These are phyloP conservation scores for Lordiphosa andalusiaca DNA, from an alignment of 2,888 invertebrate species.

Conservation along the genomic window DNA sequence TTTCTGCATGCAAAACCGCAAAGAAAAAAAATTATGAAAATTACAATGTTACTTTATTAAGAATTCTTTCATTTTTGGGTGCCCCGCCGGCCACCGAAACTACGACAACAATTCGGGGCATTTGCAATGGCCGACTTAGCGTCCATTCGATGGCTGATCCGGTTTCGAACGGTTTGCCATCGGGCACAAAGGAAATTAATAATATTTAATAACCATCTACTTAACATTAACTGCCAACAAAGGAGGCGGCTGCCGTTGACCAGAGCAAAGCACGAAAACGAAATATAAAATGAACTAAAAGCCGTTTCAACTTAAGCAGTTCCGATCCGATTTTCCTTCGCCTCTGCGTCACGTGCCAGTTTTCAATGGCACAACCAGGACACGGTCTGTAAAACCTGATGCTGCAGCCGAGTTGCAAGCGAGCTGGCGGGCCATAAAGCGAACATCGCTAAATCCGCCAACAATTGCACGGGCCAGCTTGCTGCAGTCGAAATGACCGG, in stretches of 20 bases:
- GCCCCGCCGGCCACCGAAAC: too few relatives aligned
- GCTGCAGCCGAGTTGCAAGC: constrained; percentile 11
- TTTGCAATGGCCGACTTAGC: too few relatives aligned
- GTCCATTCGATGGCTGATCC: too few relatives aligned
- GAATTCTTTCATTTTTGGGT: too few relatives aligned
- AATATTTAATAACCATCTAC: constrained; percentile 10
- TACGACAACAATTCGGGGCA: too few relatives aligned
- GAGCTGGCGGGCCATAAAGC: constrained; percentile 61
- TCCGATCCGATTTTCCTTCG: constrained; percentile 63
- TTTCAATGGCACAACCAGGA: constrained; percentile 10
- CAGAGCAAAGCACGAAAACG: neutral
- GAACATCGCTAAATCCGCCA: constrained; percentile 59
- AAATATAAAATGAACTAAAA: constrained; percentile 26
- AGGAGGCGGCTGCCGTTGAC: neutral
- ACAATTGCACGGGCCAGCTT: constrained; percentile 52
- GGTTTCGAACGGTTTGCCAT: too few relatives aligned
- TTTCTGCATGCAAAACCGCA: too few relatives aligned
- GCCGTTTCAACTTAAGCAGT: constrained; percentile 64
- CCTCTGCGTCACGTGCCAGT: constrained; percentile 28
- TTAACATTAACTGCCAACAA: constrained; percentile 29
- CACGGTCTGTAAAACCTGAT: neutral
- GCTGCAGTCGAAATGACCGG: constrained; percentile 32
- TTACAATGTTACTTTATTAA: too few relatives aligned
- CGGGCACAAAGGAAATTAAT: neutral
- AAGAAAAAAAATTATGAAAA: too few relatives aligned